These are phyloP conservation scores for Amia ocellicauda DNA, from an alignment of 2,113 vertebrate species.

Conservation along the genomic window DNA sequence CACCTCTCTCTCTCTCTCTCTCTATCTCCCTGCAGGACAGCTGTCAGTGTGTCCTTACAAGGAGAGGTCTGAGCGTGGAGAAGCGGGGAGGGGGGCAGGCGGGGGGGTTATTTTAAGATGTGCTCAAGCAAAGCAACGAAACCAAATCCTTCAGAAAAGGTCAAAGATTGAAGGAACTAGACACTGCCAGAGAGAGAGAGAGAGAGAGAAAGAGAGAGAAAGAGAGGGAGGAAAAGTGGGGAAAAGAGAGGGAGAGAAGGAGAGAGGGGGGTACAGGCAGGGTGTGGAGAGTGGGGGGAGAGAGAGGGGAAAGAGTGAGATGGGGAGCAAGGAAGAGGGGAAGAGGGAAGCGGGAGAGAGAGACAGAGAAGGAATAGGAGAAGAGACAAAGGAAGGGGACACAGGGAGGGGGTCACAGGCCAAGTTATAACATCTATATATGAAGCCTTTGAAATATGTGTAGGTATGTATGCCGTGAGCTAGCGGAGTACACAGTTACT, in stretches of 20 bases:
- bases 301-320: conserved; percentile 55
- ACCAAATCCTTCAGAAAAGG: conserved; percentile 65
- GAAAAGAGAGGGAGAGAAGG: conserved; percentile 27
- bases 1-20: conserved; percentile 8
- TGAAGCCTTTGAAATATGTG: too few relatives aligned
- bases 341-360: conserved; percentile 24
- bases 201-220: conserved; percentile 44
- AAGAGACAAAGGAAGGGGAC: conserved; percentile 18
- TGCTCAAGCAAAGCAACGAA: conserved; percentile 63
- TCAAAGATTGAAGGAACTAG: conserved; percentile 60
- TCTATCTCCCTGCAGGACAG: conserved; percentile 40
- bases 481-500: too few relatives aligned
- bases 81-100: conserved; percentile 37
- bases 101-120: conserved; percentile 66
- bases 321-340: conserved; percentile 40
- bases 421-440: too few relatives aligned
- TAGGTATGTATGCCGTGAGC: too few relatives aligned
- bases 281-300: conserved; percentile 34
- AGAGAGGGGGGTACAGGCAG: conserved; percentile 48
- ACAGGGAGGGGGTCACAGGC: conserved; percentile 18
- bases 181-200: conserved; percentile 41
- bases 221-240: conserved; percentile 24
- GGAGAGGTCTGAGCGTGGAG: conserved; percentile 58
- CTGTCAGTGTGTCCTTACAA: conserved; percentile 69
- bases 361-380: conserved; percentile 24